A percentile compares a stretch with the other conserved stretches of the same genome.
Evolutionary conservation across 2,888 invertebrate genomes (phyloP).

Genomic region (Geophilus truncorum): DNA sequence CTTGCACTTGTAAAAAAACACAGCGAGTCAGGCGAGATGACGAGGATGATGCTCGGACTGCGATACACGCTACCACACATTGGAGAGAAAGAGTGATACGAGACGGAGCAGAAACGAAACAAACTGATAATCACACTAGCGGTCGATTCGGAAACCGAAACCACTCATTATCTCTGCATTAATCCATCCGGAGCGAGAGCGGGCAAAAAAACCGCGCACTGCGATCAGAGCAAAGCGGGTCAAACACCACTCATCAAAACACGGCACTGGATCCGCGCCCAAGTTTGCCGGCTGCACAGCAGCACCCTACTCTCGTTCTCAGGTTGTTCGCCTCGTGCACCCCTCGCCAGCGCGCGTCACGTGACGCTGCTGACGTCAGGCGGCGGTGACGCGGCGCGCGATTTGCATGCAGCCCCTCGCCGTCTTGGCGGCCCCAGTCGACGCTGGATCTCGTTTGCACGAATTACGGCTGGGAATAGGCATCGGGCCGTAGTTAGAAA

Average conservation of each 20-base stretch:
- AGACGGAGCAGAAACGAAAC: not conserved
- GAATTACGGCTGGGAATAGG: not conserved
- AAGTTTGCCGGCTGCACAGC: not conserved
- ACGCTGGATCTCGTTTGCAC: not conserved
- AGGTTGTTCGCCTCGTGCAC: not conserved
- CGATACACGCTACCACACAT: not conserved
- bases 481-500: not conserved
- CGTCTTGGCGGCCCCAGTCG: not conserved
- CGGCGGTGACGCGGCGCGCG: not conserved
- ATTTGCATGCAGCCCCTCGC: not conserved
- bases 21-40: not conserved
- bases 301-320: not conserved
- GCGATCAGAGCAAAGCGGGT: not conserved
- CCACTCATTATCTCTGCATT: not conserved
- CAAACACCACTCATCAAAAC: not conserved
- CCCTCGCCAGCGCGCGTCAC: not conserved
- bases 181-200: not conserved
- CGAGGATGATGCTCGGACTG: not conserved
- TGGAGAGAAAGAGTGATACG: not conserved
- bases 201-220: not conserved
- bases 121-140: not conserved
- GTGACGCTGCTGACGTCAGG: not conserved
- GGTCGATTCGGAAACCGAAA: not conserved
- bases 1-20: not conserved
- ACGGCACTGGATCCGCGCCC: not conserved